Percentiles rank a stretch among this genome's conserved stretches.
Conservation (phyloP, 1,140 invertebrate genomes). For the Plutomurus gul region DNA sequence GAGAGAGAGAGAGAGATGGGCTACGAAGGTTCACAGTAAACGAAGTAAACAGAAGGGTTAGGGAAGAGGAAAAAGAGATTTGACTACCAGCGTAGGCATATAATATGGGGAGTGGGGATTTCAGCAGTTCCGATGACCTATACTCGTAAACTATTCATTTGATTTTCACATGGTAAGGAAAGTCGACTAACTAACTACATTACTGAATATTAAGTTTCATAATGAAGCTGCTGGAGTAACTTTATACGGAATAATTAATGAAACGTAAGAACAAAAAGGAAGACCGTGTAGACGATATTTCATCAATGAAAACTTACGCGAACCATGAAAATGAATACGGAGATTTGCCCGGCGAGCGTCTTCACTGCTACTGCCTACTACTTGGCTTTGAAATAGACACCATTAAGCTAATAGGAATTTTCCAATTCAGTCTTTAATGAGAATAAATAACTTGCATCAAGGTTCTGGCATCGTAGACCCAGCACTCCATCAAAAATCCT, state of each 20-base stretch:
- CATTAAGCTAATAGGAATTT: no score
- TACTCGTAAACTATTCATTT: background rate
- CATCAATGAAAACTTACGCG: background rate
- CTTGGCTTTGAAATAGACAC: no score
- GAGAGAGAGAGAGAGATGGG: background rate
- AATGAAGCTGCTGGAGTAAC: background rate
- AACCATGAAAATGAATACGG: background rate
- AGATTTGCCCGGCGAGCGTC: background rate
- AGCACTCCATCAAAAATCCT: no score
- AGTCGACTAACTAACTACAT: background rate
- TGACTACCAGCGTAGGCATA: background rate
- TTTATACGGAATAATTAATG: background rate
- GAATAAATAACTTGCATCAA: no score
- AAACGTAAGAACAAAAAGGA: background rate
- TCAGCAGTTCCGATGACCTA: background rate
- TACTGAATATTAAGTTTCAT: background rate
- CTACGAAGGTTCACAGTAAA: background rate
- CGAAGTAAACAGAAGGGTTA: background rate
- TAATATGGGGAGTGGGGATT: background rate
- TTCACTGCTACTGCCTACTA: background rate
- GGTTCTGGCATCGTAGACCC: no score
- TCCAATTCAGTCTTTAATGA: no score
- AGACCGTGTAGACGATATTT: background rate
- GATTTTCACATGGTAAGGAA: background rate
- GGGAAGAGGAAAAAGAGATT: background rate